Evolutionary conservation across 2,797 vertebrate species (phyloP), one percentile per base, ranked within the genome.

Genomic region (Synaphobranchus kaupii): DNA sequence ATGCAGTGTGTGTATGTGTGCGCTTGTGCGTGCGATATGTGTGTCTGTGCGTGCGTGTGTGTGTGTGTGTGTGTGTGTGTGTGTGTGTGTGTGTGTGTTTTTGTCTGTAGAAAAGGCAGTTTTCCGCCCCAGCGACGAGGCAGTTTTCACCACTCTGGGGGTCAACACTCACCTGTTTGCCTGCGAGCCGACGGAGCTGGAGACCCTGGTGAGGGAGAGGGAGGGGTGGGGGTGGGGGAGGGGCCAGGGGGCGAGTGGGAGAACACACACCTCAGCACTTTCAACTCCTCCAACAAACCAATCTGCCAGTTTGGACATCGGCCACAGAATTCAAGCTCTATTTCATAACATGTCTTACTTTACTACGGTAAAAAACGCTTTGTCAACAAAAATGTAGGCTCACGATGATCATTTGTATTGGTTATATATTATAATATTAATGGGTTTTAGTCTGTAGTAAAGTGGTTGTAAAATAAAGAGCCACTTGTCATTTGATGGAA

Each of bases 101-200:
- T 48, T 20, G 47, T 76, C 48, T 66, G 85, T 94, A 99, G 98
- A 99, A 90, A 99, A 99, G 90, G 97, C 97, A 0, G 96, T 98
- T 91, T 97, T 99, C 66, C 97, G 98, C 85, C 98, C 98, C 3
- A 98, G 96, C 0, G 98, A 99, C 60, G 98, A 99, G 92, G 98
- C 98, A 0, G 98, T 99, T 84, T 99, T 99, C 94, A 99, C 98
- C 91, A 98, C 98, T 0, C 94, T 99, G 94, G 98, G 98, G 0
- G 97, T 99, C 93, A 99, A 99, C 96, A 99, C 98, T 54, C 98
- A 99, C 94, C 96, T 99, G 91, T 99, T 99, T 17, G 96, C 97
- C 85, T 99, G 98, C 63, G 97, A 98, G 48, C 94, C 95, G 4
- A 94, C 97, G 0, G 96, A 97, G 50, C 97, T 98, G 0, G 97